Evolutionary conservation across 2,888 invertebrate species (phyloP).

Genomic region (Junonia oenone): DNA sequence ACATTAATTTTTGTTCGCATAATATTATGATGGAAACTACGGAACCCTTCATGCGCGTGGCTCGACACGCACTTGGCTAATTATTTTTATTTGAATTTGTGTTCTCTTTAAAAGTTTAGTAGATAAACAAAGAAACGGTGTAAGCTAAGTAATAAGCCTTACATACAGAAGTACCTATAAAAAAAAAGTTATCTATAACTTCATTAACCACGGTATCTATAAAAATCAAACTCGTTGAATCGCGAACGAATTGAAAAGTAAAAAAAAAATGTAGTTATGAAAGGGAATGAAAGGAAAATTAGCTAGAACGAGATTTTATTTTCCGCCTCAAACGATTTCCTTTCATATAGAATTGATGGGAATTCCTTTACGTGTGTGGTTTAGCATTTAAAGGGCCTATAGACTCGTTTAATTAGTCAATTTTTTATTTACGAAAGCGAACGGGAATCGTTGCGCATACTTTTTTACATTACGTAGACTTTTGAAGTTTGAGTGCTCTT

Average conservation of each 20-base stretch:
- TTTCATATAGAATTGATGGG: slow-evolving; percentile 20
- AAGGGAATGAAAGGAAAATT: slow-evolving; percentile 6
- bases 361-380: slow-evolving; percentile 16
- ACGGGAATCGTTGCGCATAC: slow-evolving; percentile 3
- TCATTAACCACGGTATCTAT: neutral
- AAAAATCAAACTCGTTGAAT: neutral
- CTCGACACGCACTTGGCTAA: too few relatives aligned
- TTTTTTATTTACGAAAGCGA: slow-evolving; percentile 16
- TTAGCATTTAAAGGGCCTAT: slow-evolving; percentile 17
- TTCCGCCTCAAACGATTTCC: slow-evolving; percentile 10
- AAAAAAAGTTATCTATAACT: too few relatives aligned
- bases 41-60: too few relatives aligned
- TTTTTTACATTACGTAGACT: slow-evolving; percentile 13
- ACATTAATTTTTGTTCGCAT: too few relatives aligned
- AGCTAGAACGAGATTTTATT: slow-evolving; percentile 11
- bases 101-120: too few relatives aligned
- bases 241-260: neutral
- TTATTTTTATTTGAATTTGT: too few relatives aligned
- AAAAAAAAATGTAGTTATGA: neutral
- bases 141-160: too few relatives aligned
- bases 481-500: slow-evolving; percentile 14
- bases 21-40: too few relatives aligned
- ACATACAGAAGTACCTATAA: too few relatives aligned
- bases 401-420: slow-evolving; percentile 20
- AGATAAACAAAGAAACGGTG: too few relatives aligned